These are phyloP conservation scores for Ephestia elutella DNA, from an alignment of 1,140 invertebrate genomes.

Conservation along the genomic window DNA sequence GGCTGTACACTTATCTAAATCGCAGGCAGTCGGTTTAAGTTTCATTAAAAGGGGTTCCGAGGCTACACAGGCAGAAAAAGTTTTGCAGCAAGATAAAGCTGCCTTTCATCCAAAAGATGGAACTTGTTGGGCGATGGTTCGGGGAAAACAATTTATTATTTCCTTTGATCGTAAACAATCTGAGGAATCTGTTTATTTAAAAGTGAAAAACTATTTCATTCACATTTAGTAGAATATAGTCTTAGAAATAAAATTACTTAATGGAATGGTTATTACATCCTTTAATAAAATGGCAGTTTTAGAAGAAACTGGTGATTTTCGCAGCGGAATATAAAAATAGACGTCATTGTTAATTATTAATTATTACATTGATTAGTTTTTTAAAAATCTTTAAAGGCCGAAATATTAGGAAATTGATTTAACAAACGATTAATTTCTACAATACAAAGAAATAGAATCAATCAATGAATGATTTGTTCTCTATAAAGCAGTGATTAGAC, in stretches of 20 bases:
- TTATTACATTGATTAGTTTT: no score
- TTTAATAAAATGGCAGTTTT: no score
- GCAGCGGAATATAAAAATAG: no score
- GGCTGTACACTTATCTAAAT: constrained; percentile 48
- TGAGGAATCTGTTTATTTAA: constrained; percentile 11
- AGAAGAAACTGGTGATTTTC: no score
- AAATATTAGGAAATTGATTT: no score
- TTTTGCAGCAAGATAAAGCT: constrained; percentile 59
- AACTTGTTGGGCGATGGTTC: constrained; percentile 32
- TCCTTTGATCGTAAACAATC: constrained; percentile 31
- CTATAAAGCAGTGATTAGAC: constrained; percentile 2
- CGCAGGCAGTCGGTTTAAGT: constrained; percentile 56
- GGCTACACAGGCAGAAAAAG: constrained; percentile 57
- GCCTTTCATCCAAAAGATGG: constrained; percentile 49
- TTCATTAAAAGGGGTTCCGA: constrained; percentile 55
- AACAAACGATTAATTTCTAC: no score
- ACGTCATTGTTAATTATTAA: no score
- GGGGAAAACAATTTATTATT: constrained; percentile 56
- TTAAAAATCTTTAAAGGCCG: no score
- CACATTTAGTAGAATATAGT: background rate
- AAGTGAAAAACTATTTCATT: constrained; percentile 7
- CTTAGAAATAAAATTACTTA: no score
- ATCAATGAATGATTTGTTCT: background rate
- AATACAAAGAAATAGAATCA: background rate
- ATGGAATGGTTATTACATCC: no score